Base-by-base conservation (phyloP, 2,113 vertebrate species). In the Psephotus haematonotus region DNA sequence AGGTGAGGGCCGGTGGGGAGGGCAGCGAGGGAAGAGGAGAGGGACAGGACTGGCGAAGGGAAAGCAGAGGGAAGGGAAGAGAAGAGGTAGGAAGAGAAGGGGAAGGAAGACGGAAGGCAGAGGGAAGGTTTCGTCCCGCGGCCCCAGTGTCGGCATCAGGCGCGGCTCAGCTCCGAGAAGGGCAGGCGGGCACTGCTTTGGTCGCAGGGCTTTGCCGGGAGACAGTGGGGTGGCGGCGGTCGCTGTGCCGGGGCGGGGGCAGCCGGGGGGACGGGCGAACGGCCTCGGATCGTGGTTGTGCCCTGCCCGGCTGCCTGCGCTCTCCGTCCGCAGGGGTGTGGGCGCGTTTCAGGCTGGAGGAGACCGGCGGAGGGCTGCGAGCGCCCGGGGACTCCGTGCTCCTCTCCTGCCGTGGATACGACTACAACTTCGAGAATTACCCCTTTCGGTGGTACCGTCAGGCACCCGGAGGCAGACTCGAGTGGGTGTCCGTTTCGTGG, bases 401-500 rank as follows among this genome's bases (percentile, higher is more conserved):
- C 11, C 44, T 78, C 71, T 88, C 53, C 53, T 91, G 84, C 39
- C 50, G 7, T 0, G 57, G 16, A 3, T 13, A 11, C 1, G 41
- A 76, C 6, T 41, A 22, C 16, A 3, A 0, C 19, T 47, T 86
- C 3, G 20, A 1, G 3, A 3, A 33, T 25, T 31, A 43, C 39
- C 16, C 23, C 24, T 1, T 82, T 28, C 0, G 2, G 4, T 90
- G 92, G 72, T 83, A 79, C 60, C 53, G 53, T 29, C 60, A 88
- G 43, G 18, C 35, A 4, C 8, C 49, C 9, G 0, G 39, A 9
- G 31, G 41, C 67, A 24, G 6, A 2, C 18, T 59, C 0, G 35
- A 95, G 37, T 89, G 77, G 76, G 4, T 95, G n/a, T 91, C 88
- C 57, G 13, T 59, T 23, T 16, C 2, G 33, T 59, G 57, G 57